phyloP scores from a whole-genome alignment of 1,140 invertebrate genomes.

The Drosophila auraria region DNA sequence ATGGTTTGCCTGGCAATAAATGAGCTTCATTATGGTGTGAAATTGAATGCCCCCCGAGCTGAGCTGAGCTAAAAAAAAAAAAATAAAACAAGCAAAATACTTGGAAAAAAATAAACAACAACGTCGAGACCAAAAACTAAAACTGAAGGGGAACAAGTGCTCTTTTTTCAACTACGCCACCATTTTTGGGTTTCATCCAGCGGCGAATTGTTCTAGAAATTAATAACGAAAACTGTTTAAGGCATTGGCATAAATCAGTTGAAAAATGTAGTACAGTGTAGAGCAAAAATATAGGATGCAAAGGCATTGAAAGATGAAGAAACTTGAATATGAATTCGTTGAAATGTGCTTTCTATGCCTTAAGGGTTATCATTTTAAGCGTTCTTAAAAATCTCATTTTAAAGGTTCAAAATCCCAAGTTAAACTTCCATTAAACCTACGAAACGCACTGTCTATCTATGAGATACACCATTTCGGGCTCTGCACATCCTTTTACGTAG shows the following conservation, averaged over 20 bases:
- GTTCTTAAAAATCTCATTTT: background rate
- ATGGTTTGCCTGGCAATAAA: constrained; percentile 38
- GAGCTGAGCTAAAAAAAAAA: constrained; percentile 1
- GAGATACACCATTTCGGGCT: constrained; percentile 12
- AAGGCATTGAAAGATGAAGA: background rate
- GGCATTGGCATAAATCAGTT: constrained; percentile 11
- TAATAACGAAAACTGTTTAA: constrained; percentile 28
- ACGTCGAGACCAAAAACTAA: constrained; percentile 14
- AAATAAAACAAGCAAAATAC: constrained; percentile 10
- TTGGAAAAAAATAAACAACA: constrained; percentile 8
- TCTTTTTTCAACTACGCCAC: constrained; percentile 10
- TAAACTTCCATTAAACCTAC: background rate
- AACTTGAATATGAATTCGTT: fast-evolving
- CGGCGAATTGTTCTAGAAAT: constrained; percentile 42
- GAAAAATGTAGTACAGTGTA: background rate
- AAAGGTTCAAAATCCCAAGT: background rate
- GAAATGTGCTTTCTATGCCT: background rate
- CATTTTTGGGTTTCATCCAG: constrained; percentile 17
- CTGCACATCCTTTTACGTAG: constrained; percentile 55
- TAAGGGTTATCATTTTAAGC: background rate
- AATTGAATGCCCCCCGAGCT: constrained; percentile 37
- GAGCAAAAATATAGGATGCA: background rate
- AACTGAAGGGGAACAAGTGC: constrained; percentile 19
- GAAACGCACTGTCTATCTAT: constrained; percentile 4
- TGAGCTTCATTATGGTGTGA: constrained; percentile 52